Conservation (phyloP, 2,888 invertebrate genomes). For the Machimus rusticus region DNA sequence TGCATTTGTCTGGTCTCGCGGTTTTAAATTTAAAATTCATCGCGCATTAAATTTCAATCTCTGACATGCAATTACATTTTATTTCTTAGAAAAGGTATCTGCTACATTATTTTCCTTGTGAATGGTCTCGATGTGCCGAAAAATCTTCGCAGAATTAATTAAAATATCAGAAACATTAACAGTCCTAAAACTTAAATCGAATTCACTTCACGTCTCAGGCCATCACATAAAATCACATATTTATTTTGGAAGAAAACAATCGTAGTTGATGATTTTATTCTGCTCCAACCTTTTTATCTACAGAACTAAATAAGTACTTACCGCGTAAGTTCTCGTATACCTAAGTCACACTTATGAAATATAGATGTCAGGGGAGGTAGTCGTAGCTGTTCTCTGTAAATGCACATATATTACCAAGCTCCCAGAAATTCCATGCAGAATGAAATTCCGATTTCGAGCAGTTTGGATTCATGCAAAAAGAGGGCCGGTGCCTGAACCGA, state of each 20-base stretch:
- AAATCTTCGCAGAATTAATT: conserved; percentile 20
- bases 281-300: conserved; percentile 14
- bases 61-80: background rate
- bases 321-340: background rate
- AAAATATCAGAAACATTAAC: conserved; percentile 17
- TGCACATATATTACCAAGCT: background rate
- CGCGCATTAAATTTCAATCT: background rate
- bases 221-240: background rate
- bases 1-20: background rate
- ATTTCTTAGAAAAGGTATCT: background rate
- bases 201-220: background rate
- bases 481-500: conserved; percentile 11
- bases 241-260: conserved; percentile 1
- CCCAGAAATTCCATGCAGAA: background rate
- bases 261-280: conserved; percentile 4
- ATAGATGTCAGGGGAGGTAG: background rate
- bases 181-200: background rate
- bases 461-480: background rate
- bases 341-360: background rate
- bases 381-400: background rate
- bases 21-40: background rate
- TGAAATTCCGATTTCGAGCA: background rate
- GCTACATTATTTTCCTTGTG: background rate
- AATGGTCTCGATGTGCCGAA: background rate
- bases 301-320: conserved; percentile 7